Evolutionary conservation across 2,797 vertebrate genomes (phyloP).

Genomic region (Cottoperca gobio): DNA sequence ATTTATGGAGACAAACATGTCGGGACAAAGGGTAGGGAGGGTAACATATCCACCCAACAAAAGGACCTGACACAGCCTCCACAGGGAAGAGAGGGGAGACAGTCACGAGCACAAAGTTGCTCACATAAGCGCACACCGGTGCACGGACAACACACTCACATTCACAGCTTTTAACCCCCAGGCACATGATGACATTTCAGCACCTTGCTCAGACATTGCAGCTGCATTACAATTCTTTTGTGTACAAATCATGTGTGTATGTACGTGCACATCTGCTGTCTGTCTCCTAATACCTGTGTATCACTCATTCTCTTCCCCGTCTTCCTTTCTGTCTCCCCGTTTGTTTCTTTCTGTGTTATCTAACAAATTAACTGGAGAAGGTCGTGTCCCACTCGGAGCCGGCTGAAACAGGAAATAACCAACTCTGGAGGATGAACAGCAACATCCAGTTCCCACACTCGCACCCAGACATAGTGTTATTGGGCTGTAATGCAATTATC

Average conservation of each 20-base stretch:
- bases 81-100: conserved; percentile 32
- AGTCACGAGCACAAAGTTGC: conserved; percentile 26
- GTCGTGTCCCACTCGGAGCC: conserved; percentile 46
- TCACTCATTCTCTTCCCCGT: conserved; percentile 36
- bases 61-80: conserved; percentile 51
- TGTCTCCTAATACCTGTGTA: conserved; percentile 42
- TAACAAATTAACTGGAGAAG: conserved; percentile 51
- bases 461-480: conserved; percentile 61
- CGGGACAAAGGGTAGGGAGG: conserved; percentile 58
- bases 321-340: conserved; percentile 17
- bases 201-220: conserved; percentile 49
- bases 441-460: conserved; percentile 68
- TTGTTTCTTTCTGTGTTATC: conserved; percentile 57
- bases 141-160: conserved; percentile 40
- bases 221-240: conserved; percentile 26
- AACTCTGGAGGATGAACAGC: conserved; percentile 52
- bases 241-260: conserved; percentile 16
- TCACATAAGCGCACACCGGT: not conserved
- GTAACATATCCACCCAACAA: conserved; percentile 66
- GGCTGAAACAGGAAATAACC: conserved; percentile 67
- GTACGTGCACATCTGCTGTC: conserved; percentile 21
- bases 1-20: conserved; percentile 61
- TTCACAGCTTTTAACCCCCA: conserved; percentile 37
- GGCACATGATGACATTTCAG: conserved; percentile 72
- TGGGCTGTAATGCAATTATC: conserved; percentile 66